A percentile compares a stretch with the other conserved stretches of the same genome.
phyloP scores from a whole-genome alignment of 2,888 invertebrate genomes.

The Nephrotoma guestfalica region DNA sequence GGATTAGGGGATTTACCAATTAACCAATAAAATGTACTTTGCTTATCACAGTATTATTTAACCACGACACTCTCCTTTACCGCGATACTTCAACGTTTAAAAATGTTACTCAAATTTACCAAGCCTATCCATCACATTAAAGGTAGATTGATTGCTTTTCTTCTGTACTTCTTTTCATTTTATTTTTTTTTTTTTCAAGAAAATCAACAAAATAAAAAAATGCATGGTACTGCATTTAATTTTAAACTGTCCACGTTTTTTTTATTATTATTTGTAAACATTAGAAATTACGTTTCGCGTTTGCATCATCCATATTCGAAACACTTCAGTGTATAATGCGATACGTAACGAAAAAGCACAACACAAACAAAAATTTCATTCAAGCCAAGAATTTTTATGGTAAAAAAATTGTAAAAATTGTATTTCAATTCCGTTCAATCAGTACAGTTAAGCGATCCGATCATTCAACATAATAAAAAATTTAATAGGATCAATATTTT shows the following conservation, averaged over 20 bases:
- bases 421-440: neutral
- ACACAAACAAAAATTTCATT: neutral
- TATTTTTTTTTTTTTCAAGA: neutral
- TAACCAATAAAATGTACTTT: neutral
- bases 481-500: neutral
- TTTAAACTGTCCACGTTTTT: neutral
- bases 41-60: neutral
- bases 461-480: neutral
- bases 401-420: neutral
- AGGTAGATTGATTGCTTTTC: neutral
- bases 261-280: neutral
- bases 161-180: neutral
- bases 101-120: neutral
- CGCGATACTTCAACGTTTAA: neutral
- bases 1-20: neutral
- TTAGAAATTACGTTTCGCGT: neutral
- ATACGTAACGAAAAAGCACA: neutral
- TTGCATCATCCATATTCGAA: neutral
- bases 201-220: neutral
- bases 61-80: neutral
- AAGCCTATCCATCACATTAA: neutral
- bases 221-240: neutral
- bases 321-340: neutral
- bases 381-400: neutral
- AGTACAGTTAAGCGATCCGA: neutral